Percentiles rank a stretch among this genome's conserved stretches.
phyloP scores from a whole-genome alignment of 1,140 invertebrate genomes.

The Parasteatoda tepidariorum region DNA sequence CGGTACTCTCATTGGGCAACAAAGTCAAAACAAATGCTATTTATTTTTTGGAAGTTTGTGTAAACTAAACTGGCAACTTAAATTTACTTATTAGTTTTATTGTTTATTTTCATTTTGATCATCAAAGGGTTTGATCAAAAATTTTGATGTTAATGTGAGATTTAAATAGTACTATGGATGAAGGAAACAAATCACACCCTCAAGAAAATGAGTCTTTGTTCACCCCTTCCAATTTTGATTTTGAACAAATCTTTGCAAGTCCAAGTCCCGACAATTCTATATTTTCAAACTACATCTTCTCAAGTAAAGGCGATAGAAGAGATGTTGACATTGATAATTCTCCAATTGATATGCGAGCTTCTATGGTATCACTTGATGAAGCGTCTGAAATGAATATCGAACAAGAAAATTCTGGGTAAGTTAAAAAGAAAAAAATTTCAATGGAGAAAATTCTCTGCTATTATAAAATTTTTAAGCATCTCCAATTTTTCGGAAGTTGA shows the following conservation, averaged over 20 bases:
- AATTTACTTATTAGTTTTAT: too few species aligned
- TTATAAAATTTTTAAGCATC: background rate
- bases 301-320: background rate
- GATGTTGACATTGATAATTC: slow-evolving; percentile 4
- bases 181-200: background rate
- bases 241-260: slow-evolving; percentile 31
- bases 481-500: background rate
- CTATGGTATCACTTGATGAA: background rate
- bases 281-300: slow-evolving; percentile 12
- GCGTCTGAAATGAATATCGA: slow-evolving; percentile 10
- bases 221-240: slow-evolving; percentile 12
- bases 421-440: background rate
- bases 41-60: too few species aligned
- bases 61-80: too few species aligned
- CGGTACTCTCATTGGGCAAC: too few species aligned
- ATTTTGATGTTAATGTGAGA: too few species aligned
- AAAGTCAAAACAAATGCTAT: too few species aligned
- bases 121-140: too few species aligned
- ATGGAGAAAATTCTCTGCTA: background rate
- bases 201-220: background rate
- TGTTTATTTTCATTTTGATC: too few species aligned
- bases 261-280: slow-evolving; percentile 17
- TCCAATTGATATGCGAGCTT: background rate
- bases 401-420: slow-evolving; percentile 47
- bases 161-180: too few species aligned